phyloP scores from a whole-genome alignment of 2,113 vertebrate genomes.

The Pangasianodon hypophthalmus region DNA sequence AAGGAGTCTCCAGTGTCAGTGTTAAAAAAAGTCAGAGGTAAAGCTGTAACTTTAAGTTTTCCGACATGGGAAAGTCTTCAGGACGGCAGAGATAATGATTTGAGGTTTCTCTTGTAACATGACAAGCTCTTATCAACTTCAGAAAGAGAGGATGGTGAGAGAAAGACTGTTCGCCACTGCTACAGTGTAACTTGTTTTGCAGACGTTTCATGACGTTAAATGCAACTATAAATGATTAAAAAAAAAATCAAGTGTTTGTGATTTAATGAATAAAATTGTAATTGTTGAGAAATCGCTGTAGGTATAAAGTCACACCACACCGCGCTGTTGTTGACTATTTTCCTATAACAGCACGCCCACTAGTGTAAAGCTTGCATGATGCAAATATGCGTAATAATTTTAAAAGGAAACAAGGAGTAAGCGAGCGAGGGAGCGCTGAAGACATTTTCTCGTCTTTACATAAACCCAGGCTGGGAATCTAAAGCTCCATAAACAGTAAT shows the following conservation, averaged over 20 bases:
- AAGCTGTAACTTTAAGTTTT: background rate
- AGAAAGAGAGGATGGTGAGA: background rate
- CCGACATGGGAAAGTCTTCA: background rate
- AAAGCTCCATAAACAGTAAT: conserved; percentile 49
- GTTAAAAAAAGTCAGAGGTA: background rate
- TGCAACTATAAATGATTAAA: background rate
- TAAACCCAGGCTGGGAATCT: conserved; percentile 33
- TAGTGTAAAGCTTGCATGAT: background rate
- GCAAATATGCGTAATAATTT: background rate
- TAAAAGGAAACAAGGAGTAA: background rate
- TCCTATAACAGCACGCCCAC: background rate
- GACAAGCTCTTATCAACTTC: background rate
- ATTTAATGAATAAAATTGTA: background rate
- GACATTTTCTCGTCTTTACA: conserved; percentile 35
- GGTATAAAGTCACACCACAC: background rate
- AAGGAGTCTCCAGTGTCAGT: background rate
- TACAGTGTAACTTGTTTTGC: background rate
- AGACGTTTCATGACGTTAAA: background rate
- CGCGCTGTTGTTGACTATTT: no score
- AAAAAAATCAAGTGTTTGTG: background rate
- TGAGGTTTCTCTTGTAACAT: background rate
- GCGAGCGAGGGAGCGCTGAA: background rate
- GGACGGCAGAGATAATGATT: background rate
- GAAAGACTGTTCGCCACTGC: background rate
- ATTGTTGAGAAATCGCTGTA: background rate